Conservation (phyloP, 1,140 invertebrate species). For the Acromyrmex echinatior region DNA sequence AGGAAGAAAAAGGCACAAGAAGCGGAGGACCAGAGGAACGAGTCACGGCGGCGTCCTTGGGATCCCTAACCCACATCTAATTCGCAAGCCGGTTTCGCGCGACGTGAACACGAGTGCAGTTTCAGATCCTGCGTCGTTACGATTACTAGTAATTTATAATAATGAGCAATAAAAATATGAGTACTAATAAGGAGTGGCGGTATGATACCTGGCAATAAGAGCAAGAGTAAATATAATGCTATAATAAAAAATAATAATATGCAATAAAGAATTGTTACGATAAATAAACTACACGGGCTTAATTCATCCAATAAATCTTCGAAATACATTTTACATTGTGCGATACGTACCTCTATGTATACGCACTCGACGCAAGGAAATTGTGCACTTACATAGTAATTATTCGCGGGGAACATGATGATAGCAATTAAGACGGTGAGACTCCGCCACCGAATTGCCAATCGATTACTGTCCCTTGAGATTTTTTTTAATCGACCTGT, state of each 20-base stretch:
- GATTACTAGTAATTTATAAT: slow-evolving; percentile 43
- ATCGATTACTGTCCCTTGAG: not conserved
- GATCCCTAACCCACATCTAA: slow-evolving; percentile 76
- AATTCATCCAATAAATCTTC: slow-evolving; percentile 5
- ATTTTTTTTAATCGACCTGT: not conserved
- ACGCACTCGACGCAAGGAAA: not conserved
- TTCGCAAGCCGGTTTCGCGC: slow-evolving; percentile 44
- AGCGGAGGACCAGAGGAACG: slow-evolving; percentile 33
- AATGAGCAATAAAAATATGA: not conserved
- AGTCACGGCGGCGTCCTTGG: slow-evolving; percentile 63
- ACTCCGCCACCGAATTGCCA: slow-evolving; percentile 15
- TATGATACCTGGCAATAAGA: not conserved
- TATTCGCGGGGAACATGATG: not conserved
- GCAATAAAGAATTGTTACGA: slow-evolving; percentile 28
- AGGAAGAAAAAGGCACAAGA: slow-evolving; percentile 64
- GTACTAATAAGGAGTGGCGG: not conserved
- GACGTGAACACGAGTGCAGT: not conserved
- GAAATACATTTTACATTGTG: not conserved
- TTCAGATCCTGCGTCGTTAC: not conserved
- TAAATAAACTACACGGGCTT: slow-evolving; percentile 5
- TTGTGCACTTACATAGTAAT: slow-evolving; percentile 16
- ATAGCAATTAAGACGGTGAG: slow-evolving; percentile 43
- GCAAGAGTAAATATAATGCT: not conserved
- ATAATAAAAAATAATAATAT: slow-evolving; percentile 10
- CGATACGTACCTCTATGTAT: not conserved